These are phyloP conservation scores for Corythucha ciliata DNA, from an alignment of 2,888 invertebrate species.

Conservation along the genomic window DNA sequence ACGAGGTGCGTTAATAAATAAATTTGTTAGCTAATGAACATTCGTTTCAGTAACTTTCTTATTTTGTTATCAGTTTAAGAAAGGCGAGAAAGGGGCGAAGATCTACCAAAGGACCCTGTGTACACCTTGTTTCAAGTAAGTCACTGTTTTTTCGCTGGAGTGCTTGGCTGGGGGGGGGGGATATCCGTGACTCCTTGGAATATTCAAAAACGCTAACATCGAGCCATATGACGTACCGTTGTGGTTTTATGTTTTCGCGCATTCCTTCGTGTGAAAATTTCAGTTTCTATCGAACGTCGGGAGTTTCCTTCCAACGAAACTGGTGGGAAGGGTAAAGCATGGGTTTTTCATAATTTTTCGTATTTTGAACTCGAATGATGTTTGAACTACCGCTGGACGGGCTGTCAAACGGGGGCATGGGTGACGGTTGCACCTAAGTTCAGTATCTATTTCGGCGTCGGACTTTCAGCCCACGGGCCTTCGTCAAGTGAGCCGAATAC, in stretches of 20 bases:
- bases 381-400: slow-evolving; percentile 37
- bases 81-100: slow-evolving; percentile 44
- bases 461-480: too few species aligned
- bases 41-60: neutral
- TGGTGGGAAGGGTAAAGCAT: too few species aligned
- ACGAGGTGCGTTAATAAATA: slow-evolving; percentile 40
- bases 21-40: neutral
- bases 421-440: too few species aligned
- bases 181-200: neutral
- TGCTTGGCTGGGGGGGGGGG: neutral
- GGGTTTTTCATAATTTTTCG: too few species aligned
- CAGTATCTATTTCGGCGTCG: too few species aligned
- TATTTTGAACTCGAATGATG: slow-evolving; percentile 20
- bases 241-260: slow-evolving; percentile 22
- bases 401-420: too few species aligned
- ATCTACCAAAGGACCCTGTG: slow-evolving; percentile 51
- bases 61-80: slow-evolving; percentile 41
- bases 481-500: too few species aligned
- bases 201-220: neutral
- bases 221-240: too few species aligned
- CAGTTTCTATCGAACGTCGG: too few species aligned
- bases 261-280: neutral
- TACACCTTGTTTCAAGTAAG: slow-evolving; percentile 58
- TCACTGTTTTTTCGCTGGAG: slow-evolving; percentile 23
- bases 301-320: too few species aligned